phyloP scores from a whole-genome alignment of 2,113 vertebrate species.

The Zootoca vivipara region DNA sequence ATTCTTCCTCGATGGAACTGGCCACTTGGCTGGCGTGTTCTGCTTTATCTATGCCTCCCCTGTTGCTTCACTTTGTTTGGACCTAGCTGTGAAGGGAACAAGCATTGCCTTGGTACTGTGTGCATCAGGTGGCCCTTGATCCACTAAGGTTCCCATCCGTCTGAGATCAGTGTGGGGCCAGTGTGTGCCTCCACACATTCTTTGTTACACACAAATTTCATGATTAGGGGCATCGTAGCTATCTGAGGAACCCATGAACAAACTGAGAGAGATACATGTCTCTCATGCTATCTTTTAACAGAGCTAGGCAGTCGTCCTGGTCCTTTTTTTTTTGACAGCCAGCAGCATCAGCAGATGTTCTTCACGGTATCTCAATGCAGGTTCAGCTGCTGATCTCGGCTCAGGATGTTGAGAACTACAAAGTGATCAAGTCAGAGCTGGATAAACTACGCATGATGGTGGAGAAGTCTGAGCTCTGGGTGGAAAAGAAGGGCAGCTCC shows the following conservation, averaged over 20 bases:
- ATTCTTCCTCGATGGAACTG: neutral
- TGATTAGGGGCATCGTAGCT: too few relatives aligned
- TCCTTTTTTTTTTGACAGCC: neutral
- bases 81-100: neutral
- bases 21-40: neutral
- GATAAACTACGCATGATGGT: conserved; percentile 95
- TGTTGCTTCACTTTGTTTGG: neutral
- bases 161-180: neutral
- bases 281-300: neutral
- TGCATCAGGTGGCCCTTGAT: neutral
- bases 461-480: conserved; percentile 98
- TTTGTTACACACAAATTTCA: neutral
- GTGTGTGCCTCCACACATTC: neutral
- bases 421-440: conserved; percentile 92
- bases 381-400: conserved; percentile 94
- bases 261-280: neutral
- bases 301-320: neutral
- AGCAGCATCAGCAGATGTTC: neutral
- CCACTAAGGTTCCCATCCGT: neutral
- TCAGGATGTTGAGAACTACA: conserved; percentile 98
- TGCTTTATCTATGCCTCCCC: neutral
- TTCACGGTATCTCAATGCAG: conserved; percentile 64
- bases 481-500: conserved; percentile 89
- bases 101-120: neutral
- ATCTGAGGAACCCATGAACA: neutral